Percentiles rank a stretch among this genome's conserved stretches.
Evolutionary conservation across 2,797 vertebrate species (phyloP).

Genomic region (Limnodromus scolopaceus): DNA sequence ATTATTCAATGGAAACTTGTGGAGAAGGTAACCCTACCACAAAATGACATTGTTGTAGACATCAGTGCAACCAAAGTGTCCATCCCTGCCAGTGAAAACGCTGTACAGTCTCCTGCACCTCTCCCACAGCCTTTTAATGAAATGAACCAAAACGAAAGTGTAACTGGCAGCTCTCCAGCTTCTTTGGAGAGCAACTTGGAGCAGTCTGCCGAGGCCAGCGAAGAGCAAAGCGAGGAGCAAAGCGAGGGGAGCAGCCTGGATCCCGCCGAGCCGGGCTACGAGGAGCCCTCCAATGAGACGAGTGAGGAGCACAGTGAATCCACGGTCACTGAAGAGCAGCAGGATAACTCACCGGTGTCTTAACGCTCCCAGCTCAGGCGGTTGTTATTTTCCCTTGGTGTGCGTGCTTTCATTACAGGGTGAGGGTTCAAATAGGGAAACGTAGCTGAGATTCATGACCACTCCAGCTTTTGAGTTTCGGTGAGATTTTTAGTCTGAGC

Average conservation of each 20-base stretch:
- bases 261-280: constrained; percentile 42
- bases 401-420: constrained; percentile 68
- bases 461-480: constrained; percentile 69
- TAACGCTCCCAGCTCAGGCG: constrained; percentile 32
- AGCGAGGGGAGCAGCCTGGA: constrained; percentile 76
- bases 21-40: constrained; percentile 85
- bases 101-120: constrained; percentile 45
- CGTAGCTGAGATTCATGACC: constrained; percentile 60
- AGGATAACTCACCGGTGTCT: constrained; percentile 52
- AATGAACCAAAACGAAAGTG: constrained; percentile 55
- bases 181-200: constrained; percentile 76
- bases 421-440: constrained; percentile 68
- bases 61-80: constrained; percentile 65
- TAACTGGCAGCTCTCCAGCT: constrained; percentile 71
- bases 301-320: constrained; percentile 59
- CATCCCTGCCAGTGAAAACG: constrained; percentile 55
- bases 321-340: constrained; percentile 66
- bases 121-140: constrained; percentile 55
- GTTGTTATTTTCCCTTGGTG: constrained; percentile 42
- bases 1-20: constrained; percentile 97
- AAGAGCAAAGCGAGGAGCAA: constrained; percentile 75
- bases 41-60: constrained; percentile 76
- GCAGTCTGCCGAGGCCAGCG: constrained; percentile 56
- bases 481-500: constrained; percentile 60
- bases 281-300: constrained; percentile 65